Conservation (phyloP, 2,113 vertebrate genomes). For the Meriones unguiculatus region DNA sequence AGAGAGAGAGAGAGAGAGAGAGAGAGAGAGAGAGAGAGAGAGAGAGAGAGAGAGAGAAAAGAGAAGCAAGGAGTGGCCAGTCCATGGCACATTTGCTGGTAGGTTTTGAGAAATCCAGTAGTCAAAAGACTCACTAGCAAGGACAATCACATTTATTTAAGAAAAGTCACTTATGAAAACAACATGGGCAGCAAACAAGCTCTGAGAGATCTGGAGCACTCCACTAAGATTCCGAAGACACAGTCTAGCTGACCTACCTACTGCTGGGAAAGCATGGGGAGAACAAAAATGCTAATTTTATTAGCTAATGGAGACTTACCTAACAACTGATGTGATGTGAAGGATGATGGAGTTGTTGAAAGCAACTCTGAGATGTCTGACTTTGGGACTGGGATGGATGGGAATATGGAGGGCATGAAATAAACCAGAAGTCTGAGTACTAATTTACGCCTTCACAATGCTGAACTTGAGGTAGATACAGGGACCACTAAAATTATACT, state of each 20-base stretch:
- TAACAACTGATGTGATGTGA: background rate
- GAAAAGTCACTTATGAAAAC: background rate
- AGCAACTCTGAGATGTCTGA: conserved; percentile 14
- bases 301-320: background rate
- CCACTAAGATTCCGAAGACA: background rate
- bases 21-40: background rate
- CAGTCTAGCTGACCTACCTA: background rate
- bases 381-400: background rate
- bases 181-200: background rate
- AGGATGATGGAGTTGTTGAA: background rate
- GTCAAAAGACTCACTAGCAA: background rate
- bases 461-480: background rate
- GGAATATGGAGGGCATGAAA: background rate
- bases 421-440: background rate
- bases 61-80: background rate
- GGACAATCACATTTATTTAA: background rate
- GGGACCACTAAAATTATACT: background rate
- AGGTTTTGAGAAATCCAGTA: background rate
- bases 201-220: background rate
- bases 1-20: background rate
- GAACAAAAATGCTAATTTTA: background rate
- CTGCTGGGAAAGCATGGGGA: background rate
- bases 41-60: background rate
- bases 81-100: background rate
- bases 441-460: background rate